Percentiles rank a stretch among this genome's conserved stretches.
Conservation (phyloP, 2,113 vertebrate species). For the Archocentrus centrarchus region DNA sequence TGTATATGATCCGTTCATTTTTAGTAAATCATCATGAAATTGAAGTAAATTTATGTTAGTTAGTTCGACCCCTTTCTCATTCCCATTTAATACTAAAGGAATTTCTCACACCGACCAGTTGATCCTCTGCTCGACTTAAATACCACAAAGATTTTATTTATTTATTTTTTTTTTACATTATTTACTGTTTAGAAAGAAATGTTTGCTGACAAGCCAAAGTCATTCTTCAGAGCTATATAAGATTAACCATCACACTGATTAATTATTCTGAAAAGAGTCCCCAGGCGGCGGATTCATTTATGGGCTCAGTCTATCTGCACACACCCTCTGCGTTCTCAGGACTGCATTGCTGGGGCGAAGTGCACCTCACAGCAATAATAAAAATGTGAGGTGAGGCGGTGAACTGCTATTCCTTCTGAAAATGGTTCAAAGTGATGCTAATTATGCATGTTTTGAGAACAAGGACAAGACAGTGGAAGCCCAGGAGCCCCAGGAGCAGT, state of each 20-base stretch:
- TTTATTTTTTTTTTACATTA: neutral
- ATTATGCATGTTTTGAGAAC: slow-evolving; percentile 37
- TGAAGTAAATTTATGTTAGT: slow-evolving; percentile 7
- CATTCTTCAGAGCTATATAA: neutral
- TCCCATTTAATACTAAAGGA: neutral
- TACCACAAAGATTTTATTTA: neutral
- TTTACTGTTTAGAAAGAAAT: slow-evolving; percentile 11
- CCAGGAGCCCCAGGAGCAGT: slow-evolving; percentile 1
- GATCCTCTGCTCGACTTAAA: neutral
- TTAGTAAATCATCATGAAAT: neutral
- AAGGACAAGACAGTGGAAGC: neutral
- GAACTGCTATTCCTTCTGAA: slow-evolving; percentile 2
- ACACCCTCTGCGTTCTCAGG: neutral
- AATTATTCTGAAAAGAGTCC: slow-evolving; percentile 15
- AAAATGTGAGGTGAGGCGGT: slow-evolving; percentile 7
- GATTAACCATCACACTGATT: slow-evolving; percentile 20
- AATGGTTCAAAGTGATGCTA: slow-evolving; percentile 15
- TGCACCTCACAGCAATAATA: slow-evolving; percentile 6
- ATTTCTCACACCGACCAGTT: slow-evolving; percentile 36
- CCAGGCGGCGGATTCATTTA: neutral
- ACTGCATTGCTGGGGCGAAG: neutral
- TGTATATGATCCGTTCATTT: neutral
- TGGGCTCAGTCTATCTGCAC: neutral
- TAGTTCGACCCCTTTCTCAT: neutral
- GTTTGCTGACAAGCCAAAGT: neutral